These are phyloP conservation scores for Tinamus major DNA, from an alignment of 2,797 vertebrate genomes.

Conservation along the genomic window DNA sequence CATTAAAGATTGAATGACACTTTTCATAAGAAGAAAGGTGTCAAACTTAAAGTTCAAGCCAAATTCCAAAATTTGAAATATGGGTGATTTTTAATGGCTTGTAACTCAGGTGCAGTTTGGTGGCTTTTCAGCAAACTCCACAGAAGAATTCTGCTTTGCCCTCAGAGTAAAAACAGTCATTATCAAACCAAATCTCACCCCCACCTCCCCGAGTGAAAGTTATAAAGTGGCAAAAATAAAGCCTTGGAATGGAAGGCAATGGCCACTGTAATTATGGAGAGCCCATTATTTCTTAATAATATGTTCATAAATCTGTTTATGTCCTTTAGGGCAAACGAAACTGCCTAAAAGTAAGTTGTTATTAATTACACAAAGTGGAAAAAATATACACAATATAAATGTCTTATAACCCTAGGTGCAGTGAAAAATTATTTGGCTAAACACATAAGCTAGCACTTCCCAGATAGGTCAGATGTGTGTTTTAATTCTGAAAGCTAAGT, in stretches of 20 bases:
- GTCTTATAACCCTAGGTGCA: not conserved
- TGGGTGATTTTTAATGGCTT: slow-evolving; percentile 22
- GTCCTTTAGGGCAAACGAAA: not conserved
- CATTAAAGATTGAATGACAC: slow-evolving; percentile 6
- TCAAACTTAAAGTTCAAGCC: slow-evolving; percentile 2
- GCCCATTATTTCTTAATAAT: not conserved
- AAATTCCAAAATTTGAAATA: slow-evolving; percentile 57
- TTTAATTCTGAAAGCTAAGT: not conserved
- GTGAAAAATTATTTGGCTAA: slow-evolving; percentile 1
- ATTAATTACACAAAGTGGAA: not conserved
- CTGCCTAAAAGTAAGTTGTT: not conserved
- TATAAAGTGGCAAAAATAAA: slow-evolving; percentile 7
- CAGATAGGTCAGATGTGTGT: not conserved
- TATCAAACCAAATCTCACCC: not conserved
- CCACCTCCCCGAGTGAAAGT: not conserved
- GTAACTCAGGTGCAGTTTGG: slow-evolving; percentile 28
- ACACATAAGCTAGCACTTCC: not conserved
- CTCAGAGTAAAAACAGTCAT: not conserved
- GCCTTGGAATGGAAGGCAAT: not conserved
- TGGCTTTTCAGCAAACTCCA: slow-evolving; percentile 33
- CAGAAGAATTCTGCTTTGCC: slow-evolving; percentile 10
- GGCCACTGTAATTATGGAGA: not conserved
- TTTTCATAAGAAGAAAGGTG: slow-evolving; percentile 48
- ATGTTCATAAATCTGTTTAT: not conserved
- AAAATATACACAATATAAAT: not conserved